Base-by-base conservation (phyloP, 2,888 invertebrate species). In the Minunthozetes semirufus region DNA sequence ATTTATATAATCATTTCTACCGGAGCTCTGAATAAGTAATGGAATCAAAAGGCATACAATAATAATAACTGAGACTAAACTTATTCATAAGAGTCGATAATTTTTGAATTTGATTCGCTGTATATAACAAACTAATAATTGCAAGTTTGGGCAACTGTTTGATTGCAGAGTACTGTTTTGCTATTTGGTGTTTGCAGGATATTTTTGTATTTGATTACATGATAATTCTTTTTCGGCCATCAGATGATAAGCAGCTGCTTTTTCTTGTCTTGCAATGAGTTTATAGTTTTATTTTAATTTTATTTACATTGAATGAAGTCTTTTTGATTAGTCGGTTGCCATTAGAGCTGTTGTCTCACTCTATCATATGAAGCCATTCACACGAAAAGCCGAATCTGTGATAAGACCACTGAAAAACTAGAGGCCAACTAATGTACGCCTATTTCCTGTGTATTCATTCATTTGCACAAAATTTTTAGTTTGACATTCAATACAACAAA, bases 381-480 rank as follows among this genome's bases (percentile, higher is more conserved):
- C 27, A 17, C 19, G 33, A 11, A 59, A 17, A 22, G 59, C 13
- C 48, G n/a, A 48, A 48, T 3, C n/a, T 27, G 15, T 19, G 22
- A 50, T n/a, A 56, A 25, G 22, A n/a, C 33, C 61, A 33, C 22
- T 29, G 27, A 17, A 27, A 61, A 61, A 61, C 29, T n/a, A 61
- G 33, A 61, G 15, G 29, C 11, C 27, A 1, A n/a, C 5, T 33
- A 42, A 38, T 68, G 5, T 42, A 68, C 68, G 68, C 68, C 68
- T 68, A 68, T 42, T 68, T 68, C 68, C 68, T 68, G 68, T 22
- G 42, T 46, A 33, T 17, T 3, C 68, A 59, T 29, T 59, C 27
- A 27, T 29, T 4, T 13, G 8, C 13, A 42, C 42, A 33, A 33
- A 33, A 6, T n/a, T 33, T 33, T 33, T 33, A 33, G 33, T 8